Percentiles rank a stretch among this genome's conserved stretches.
These are phyloP conservation scores for Egretta garzetta DNA, from an alignment of 2,113 vertebrate genomes.

Conservation along the genomic window DNA sequence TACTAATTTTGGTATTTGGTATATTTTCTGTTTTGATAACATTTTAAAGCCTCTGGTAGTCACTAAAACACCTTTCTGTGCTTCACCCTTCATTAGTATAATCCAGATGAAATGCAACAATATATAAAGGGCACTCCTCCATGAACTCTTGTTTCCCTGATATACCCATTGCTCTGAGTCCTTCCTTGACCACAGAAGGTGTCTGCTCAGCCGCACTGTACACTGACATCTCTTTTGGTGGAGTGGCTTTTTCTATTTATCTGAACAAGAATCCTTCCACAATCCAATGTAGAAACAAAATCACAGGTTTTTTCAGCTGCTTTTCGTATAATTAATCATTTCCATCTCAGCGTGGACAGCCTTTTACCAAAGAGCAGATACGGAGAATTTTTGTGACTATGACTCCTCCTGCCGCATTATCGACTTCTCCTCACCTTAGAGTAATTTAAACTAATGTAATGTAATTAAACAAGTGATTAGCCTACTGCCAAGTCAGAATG, in stretches of 20 bases:
- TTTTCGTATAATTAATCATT: background rate
- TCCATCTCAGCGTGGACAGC: background rate
- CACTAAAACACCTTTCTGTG: background rate
- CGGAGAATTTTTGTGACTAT: background rate
- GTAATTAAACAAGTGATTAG: background rate
- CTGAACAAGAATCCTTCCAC: background rate
- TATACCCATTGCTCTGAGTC: accelerated
- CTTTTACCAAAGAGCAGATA: background rate
- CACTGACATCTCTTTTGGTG: background rate
- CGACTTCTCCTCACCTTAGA: background rate
- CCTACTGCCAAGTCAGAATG: background rate
- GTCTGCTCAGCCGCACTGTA: background rate
- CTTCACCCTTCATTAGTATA: background rate
- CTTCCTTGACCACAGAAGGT: background rate
- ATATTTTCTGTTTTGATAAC: background rate
- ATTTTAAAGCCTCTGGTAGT: background rate
- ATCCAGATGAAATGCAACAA: background rate
- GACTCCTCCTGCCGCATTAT: accelerated
- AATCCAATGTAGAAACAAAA: background rate
- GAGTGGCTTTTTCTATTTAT: background rate
- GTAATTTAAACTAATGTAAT: background rate
- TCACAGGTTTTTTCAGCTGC: background rate
- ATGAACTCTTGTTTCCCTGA: background rate
- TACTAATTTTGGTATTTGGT: background rate
- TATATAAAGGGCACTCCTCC: background rate